Evolutionary conservation across 2,113 vertebrate species (phyloP).

Genomic region (Oncorhynchus clarkii): DNA sequence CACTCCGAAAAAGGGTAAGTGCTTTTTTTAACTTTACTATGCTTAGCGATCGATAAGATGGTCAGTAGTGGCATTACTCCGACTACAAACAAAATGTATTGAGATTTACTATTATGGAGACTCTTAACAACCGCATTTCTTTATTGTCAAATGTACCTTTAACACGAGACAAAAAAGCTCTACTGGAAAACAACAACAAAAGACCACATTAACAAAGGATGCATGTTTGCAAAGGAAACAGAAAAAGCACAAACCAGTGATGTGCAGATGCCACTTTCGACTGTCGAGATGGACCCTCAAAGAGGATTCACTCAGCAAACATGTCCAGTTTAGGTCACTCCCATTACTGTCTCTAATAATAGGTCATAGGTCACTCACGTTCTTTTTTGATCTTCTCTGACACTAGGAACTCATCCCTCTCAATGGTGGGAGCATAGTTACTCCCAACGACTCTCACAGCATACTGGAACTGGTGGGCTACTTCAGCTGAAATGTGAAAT

Average conservation of each 20-base stretch:
- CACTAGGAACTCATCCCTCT: conserved; percentile 96
- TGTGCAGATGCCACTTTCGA: background rate
- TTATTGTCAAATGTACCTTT: background rate
- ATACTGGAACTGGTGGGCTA: conserved; percentile 96
- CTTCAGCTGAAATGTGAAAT: conserved; percentile 81
- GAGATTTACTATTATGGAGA: conserved; percentile 20
- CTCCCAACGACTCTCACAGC: conserved; percentile 96
- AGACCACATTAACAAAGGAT: background rate
- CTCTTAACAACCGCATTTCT: background rate
- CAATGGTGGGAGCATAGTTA: conserved; percentile 96
- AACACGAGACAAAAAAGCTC: background rate
- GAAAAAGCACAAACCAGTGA: no score
- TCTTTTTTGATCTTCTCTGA: conserved; percentile 99
- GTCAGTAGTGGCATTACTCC: conserved; percentile 37
- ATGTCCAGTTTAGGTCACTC: background rate
- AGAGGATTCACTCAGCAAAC: background rate
- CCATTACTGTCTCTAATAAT: background rate
- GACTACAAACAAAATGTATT: conserved; percentile 11
- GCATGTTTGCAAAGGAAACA: background rate
- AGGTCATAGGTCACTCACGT: conserved; percentile 70
- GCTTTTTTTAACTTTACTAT: conserved; percentile 19
- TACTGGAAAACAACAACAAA: background rate
- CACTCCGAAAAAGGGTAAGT: conserved; percentile 9
- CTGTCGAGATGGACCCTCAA: background rate
- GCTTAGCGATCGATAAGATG: conserved; percentile 42